Base-by-base conservation (phyloP, 2,113 vertebrate species). In the Pteruthius melanotis region DNA sequence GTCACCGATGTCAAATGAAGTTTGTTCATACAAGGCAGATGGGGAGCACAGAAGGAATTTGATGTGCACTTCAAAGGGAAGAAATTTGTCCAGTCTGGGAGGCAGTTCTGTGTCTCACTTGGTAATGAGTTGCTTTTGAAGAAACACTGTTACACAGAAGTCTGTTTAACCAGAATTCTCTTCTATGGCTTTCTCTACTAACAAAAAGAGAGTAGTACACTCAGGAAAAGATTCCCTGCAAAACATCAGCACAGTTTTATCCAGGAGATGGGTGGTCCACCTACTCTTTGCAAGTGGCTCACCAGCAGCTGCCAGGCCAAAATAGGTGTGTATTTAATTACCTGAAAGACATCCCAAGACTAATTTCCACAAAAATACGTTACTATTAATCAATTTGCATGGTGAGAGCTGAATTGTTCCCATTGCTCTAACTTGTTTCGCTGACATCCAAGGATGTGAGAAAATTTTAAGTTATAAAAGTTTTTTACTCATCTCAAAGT, bases 1-100 rank as follows among this genome's bases (percentile, higher is more conserved):
- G 70, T 85, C 90, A 60, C 39, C 1, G 22, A 35, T 60, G 90
- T 56, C 92, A 93, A 57, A n/a, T 10, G 35, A 24, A 33, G 26
- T 53, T 87, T 65, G 28, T 23, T 30, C 72, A n/a, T 4, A 61
- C 52, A 68, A 75, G 59, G 52, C 60, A 84, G 74, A 84, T 27
- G 11, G 28, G 61, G 39, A 93, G 53, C 61, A 84, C 39, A 47
- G 78, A 15, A 70, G 35, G 79, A 87, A 82, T 74, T 26, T 63
- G 54, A 89, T 42, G 39, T 86, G 68, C 54, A 39, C 92, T 93
- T 89, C 89, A 87, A 84, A 97, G 77, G 20, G 60, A 78, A 63
- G 52, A 70, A 66, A 66, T 65, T n/a, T 60, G 60, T 52, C 69
- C 74, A 45, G 47, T 6, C 87, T 63, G 69, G 4, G 7, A 92